Evolutionary conservation across 35 echinoderm and acorn worm species (phyloP).

Genomic region (Apostichopus japonicus): DNA sequence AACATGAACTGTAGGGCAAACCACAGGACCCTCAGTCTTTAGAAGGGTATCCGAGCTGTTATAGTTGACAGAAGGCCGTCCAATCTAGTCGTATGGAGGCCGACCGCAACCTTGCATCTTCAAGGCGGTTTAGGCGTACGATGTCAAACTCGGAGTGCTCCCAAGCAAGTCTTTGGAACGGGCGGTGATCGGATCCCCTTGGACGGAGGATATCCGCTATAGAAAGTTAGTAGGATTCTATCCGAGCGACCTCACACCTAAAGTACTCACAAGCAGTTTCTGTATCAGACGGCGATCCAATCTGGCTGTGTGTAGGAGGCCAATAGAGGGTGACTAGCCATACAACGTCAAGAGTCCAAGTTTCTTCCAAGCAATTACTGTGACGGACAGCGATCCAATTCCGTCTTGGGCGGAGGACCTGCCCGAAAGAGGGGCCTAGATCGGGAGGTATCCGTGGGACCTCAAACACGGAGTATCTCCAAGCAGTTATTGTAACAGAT

Average conservation of each 20-base stretch:
- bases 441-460: background rate
- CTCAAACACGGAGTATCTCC: conserved; percentile 93
- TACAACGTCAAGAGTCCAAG: no score
- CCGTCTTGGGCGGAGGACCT: no score
- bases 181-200: no score
- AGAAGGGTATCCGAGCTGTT: conserved; percentile 62
- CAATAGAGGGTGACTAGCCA: conserved; percentile 87
- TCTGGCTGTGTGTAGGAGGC: conserved; percentile 95
- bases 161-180: background rate
- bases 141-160: no score
- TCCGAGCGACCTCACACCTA: conserved; percentile 61
- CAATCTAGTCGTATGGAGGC: conserved; percentile 95
- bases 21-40: no score
- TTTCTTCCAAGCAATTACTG: no score
- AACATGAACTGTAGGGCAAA: no score
- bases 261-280: conserved; percentile 92
- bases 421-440: background rate
- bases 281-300: conserved; percentile 99
- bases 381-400: no score
- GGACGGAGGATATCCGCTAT: no score
- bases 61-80: conserved; percentile 96
- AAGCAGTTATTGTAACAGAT: conserved; percentile 99
- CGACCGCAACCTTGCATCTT: conserved; percentile 83
- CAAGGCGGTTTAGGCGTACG: conserved; percentile 76
- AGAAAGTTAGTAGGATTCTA: background rate